These are phyloP conservation scores for Syrphus vitripennis DNA, from an alignment of 2,888 invertebrate species.

Conservation along the genomic window DNA sequence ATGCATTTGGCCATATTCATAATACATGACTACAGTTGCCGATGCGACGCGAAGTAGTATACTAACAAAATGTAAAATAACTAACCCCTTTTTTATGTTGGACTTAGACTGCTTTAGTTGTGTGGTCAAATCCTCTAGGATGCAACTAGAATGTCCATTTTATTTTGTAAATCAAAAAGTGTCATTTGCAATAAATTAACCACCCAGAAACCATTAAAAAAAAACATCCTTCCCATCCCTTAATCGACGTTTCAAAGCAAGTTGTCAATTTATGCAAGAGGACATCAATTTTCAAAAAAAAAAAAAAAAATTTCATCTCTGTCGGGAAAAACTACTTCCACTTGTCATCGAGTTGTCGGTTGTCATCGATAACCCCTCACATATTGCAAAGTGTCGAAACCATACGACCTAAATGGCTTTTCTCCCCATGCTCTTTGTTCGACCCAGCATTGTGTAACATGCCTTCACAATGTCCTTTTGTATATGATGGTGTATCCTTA, in stretches of 20 bases:
- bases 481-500: constrained; percentile 35
- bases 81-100: neutral
- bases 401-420: constrained; percentile 4
- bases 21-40: neutral
- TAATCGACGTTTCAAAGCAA: neutral
- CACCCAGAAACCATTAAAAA: neutral
- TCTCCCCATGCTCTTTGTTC: neutral
- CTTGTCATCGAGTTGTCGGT: constrained; percentile 47
- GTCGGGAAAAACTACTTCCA: constrained; percentile 39
- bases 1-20: neutral
- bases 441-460: constrained; percentile 19
- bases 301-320: constrained; percentile 16
- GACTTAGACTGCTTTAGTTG: neutral
- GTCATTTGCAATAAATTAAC: neutral
- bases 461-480: constrained; percentile 39
- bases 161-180: neutral
- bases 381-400: constrained; percentile 34
- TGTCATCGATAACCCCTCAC: constrained; percentile 34
- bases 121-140: neutral
- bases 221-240: no score
- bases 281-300: neutral
- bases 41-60: no score
- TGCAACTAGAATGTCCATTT: neutral
- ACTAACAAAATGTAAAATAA: neutral
- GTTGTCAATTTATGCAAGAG: neutral